Percentiles rank a stretch among this genome's conserved stretches.
phyloP scores from a whole-genome alignment of 1,140 invertebrate genomes.

The Eubasilissa regina region DNA sequence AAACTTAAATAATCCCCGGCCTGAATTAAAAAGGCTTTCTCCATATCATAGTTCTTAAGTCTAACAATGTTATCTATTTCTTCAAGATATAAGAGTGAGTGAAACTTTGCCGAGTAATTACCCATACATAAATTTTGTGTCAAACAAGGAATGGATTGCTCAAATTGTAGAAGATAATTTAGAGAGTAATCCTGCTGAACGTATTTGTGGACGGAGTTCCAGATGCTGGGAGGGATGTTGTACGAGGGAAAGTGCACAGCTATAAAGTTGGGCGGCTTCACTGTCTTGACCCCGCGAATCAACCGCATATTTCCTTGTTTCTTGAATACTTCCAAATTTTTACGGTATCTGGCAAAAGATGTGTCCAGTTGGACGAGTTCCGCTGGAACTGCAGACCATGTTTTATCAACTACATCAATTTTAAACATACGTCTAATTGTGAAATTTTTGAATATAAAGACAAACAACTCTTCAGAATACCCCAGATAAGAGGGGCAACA shows the following conservation, averaged over 20 bases:
- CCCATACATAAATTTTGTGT: conserved; percentile 65
- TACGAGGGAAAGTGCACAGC: conserved; percentile 70
- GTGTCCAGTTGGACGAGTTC: no score
- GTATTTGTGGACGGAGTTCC: conserved; percentile 8
- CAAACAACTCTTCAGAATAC: conserved; percentile 73
- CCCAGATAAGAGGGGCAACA: conserved; percentile 74
- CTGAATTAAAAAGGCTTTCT: conserved; percentile 76
- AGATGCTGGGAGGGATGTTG: conserved; percentile 71
- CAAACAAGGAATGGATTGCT: conserved; percentile 10
- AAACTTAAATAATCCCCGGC: conserved; percentile 81
- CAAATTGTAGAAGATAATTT: conserved; percentile 42
- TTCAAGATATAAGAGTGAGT: conserved; percentile 83
- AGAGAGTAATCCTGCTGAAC: not conserved
- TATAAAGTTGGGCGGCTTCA: conserved; percentile 73
- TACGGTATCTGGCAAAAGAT: not conserved
- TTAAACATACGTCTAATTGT: conserved; percentile 72
- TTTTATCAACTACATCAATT: conserved; percentile 66
- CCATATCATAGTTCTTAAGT: conserved; percentile 81
- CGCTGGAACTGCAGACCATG: not conserved
- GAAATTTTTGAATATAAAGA: conserved; percentile 74
- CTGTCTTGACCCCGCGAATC: conserved; percentile 27
- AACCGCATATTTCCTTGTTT: not conserved
- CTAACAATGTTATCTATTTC: conserved; percentile 79
- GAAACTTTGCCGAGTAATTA: conserved; percentile 80
- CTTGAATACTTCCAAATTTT: not conserved